Conservation (phyloP, 2,888 invertebrate species). For the Cosmorhoe ocellata region DNA sequence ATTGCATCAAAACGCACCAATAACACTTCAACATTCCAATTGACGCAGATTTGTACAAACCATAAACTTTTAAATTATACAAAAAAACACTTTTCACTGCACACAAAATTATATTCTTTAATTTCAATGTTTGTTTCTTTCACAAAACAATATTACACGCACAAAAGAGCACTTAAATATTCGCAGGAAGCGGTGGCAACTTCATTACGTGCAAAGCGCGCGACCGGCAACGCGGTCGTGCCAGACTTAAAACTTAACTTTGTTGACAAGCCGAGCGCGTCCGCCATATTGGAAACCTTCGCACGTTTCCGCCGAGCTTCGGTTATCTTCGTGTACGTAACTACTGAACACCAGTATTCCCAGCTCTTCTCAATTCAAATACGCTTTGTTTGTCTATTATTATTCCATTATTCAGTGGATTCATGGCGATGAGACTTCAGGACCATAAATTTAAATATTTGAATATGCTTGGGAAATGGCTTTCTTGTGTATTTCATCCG, state of each 20-base stretch:
- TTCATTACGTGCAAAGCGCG: constrained; percentile 44
- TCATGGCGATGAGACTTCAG: constrained; percentile 1
- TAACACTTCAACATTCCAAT: constrained; percentile 52
- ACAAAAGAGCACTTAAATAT: constrained; percentile 46
- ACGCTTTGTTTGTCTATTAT: constrained; percentile 20
- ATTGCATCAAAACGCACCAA: constrained; percentile 39
- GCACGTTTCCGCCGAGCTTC: constrained; percentile 58
- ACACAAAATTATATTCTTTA: constrained; percentile 22
- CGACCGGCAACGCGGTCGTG: constrained; percentile 50
- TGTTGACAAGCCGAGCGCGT: constrained; percentile 73
- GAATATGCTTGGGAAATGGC: background rate
- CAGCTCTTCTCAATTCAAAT: constrained; percentile 34
- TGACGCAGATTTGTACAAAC: constrained; percentile 38
- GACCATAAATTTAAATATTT: constrained; percentile 4
- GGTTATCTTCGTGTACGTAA: constrained; percentile 45
- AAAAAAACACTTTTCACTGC: constrained; percentile 29
- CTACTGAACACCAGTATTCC: constrained; percentile 33
- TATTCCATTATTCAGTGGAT: constrained; percentile 14
- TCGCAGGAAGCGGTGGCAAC: constrained; percentile 39
- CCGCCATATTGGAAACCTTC: constrained; percentile 71
- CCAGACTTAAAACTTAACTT: constrained; percentile 56
- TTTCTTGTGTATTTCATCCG: background rate
- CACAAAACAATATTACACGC: constrained; percentile 48
- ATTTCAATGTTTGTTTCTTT: constrained; percentile 28
- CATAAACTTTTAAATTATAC: constrained; percentile 36